Percentiles rank a stretch among this genome's conserved stretches.
phyloP scores from a whole-genome alignment of 2,113 vertebrate genomes.

The Leucosticte australis region DNA sequence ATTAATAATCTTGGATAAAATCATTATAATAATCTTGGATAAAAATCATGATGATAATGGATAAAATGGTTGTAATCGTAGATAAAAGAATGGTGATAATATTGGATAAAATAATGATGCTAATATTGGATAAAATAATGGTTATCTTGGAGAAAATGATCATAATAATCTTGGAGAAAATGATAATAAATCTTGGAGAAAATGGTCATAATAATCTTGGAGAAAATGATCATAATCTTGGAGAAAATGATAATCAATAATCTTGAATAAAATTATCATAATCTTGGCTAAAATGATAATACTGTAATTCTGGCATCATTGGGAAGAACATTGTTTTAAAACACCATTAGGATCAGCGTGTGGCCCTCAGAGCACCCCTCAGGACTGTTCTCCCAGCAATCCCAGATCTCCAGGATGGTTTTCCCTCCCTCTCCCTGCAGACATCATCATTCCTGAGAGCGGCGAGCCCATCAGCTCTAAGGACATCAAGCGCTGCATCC shows the following conservation, averaged over 20 bases:
- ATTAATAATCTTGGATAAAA: not conserved
- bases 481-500: slow-evolving; percentile 94
- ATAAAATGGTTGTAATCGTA: not conserved
- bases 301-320: not conserved
- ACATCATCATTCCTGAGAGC: slow-evolving; percentile 88
- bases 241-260: not conserved
- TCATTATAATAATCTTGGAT: not conserved
- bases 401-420: not conserved
- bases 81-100: no score
- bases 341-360: accelerated
- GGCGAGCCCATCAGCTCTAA: slow-evolving; percentile 90
- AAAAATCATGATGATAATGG: not conserved
- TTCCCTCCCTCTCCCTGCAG: slow-evolving; percentile 52
- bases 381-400: accelerated
- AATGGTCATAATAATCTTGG: not conserved
- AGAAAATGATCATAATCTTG: not conserved
- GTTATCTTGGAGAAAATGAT: not conserved
- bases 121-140: not conserved
- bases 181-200: not conserved
- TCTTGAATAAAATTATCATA: not conserved
- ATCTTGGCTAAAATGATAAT: not conserved
- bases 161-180: no score
- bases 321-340: no score
- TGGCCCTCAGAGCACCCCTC: not conserved
- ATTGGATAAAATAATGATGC: not conserved